Evolutionary conservation across 2,888 invertebrate genomes (phyloP).

Genomic region (Caenorhabditis sp.): DNA sequence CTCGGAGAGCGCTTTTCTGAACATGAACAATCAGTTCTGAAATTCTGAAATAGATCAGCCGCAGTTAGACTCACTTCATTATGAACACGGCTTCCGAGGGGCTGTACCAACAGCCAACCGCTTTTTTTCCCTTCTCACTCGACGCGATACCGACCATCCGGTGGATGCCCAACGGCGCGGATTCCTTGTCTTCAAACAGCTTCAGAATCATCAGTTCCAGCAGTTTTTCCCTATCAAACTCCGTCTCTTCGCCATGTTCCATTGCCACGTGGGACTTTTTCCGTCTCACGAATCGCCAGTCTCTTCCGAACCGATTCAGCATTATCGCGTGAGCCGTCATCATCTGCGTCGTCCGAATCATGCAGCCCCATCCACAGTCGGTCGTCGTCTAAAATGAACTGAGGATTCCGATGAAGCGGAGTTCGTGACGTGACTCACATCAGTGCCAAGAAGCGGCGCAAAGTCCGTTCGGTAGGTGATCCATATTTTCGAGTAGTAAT

Average conservation of each 20-base stretch:
- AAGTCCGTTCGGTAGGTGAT: constrained; percentile 90
- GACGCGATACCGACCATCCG: constrained; percentile 58
- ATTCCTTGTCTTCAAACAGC: constrained; percentile 68
- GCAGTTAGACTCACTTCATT: constrained; percentile 46
- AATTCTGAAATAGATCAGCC: not conserved
- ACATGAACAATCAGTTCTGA: no score
- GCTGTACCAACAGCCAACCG: constrained; percentile 72
- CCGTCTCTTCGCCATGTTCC: constrained; percentile 7
- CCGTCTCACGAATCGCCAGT: constrained; percentile 78
- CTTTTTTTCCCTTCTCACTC: constrained; percentile 47
- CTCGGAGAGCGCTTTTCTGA: constrained; percentile 62
- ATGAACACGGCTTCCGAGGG: constrained; percentile 68
- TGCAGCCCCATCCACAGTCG: constrained; percentile 96
- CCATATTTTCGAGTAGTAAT: constrained; percentile 72
- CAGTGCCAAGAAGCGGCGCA: constrained; percentile 56
- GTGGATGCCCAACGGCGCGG: constrained; percentile 68
- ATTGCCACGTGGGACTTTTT: constrained; percentile 35
- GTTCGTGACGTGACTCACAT: constrained; percentile 17
- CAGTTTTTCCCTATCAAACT: constrained; percentile 30
- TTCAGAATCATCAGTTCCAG: constrained; percentile 61
- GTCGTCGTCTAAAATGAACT: constrained; percentile 88
- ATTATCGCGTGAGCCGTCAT: constrained; percentile 90
- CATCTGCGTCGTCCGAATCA: constrained; percentile 92
- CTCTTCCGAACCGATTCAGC: constrained; percentile 88
- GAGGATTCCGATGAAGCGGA: not conserved